A percentile compares a stretch with the other conserved stretches of the same genome.
These are phyloP conservation scores for Sepiola atlantica DNA, from an alignment of 2,888 invertebrate genomes.

Conservation along the genomic window DNA sequence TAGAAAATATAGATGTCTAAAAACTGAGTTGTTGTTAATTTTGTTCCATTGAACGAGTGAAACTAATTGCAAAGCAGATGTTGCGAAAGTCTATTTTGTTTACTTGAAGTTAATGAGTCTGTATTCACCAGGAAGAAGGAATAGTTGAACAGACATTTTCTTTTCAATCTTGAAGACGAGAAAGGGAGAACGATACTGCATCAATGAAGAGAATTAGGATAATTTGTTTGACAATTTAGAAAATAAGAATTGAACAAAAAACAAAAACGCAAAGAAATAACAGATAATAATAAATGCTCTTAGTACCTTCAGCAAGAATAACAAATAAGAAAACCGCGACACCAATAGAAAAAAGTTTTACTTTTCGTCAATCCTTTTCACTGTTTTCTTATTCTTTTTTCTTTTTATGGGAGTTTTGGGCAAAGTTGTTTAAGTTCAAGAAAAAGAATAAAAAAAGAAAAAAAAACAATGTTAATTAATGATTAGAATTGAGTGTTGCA, in stretches of 20 bases:
- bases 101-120: background rate
- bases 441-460: background rate
- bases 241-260: background rate
- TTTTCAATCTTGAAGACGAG: background rate
- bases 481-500: background rate
- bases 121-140: background rate
- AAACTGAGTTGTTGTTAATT: too few species aligned
- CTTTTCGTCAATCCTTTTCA: background rate
- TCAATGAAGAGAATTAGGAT: background rate
- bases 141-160: background rate
- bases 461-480: background rate
- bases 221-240: slow-evolving; percentile 19
- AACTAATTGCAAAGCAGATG: background rate
- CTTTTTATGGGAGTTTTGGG: background rate
- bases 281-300: background rate
- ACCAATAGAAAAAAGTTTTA: too few species aligned
- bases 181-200: background rate
- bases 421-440: background rate
- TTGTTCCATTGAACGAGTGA: too few species aligned
- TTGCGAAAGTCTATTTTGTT: background rate
- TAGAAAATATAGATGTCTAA: too few species aligned
- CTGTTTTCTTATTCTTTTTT: background rate
- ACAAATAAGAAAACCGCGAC: background rate
- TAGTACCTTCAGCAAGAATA: background rate
- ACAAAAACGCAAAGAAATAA: background rate